Percentiles rank a stretch among this genome's conserved stretches.
Conservation (phyloP, 2,797 vertebrate genomes). For the Ataeniobius toweri region DNA sequence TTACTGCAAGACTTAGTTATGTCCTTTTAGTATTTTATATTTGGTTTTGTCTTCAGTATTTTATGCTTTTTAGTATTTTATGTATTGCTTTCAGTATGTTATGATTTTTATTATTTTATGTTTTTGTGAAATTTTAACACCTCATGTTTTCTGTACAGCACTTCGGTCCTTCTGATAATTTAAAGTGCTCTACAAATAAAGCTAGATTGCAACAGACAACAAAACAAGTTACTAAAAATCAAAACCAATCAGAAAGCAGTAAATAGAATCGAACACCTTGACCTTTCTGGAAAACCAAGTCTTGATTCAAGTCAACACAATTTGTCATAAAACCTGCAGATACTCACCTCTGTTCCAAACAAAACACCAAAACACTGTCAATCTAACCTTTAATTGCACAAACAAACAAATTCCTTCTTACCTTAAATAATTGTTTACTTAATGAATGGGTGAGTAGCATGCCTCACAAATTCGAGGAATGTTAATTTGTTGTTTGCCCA, state of each 20-base stretch:
- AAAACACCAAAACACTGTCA: neutral
- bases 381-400: neutral
- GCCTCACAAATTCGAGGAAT: neutral
- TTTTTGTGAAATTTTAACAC: no score
- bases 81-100: no score
- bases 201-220: no score
- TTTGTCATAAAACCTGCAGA: neutral
- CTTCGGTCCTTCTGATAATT: no score
- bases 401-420: neutral
- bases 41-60: no score
- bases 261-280: neutral
- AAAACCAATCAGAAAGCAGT: neutral
- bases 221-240: neutral
- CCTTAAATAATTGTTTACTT: neutral
- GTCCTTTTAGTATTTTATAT: no score
- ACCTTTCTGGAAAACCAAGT: neutral
- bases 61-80: no score
- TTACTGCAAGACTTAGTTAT: no score
- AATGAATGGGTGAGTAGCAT: neutral
- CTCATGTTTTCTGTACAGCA: no score
- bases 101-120: no score
- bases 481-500: neutral
- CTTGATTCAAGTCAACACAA: neutral
- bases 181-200: no score
- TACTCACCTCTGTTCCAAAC: neutral